Percentiles rank a stretch among this genome's conserved stretches.
These are phyloP conservation scores for Oryzias woworae DNA, from an alignment of 2,113 vertebrate species.

Conservation along the genomic window DNA sequence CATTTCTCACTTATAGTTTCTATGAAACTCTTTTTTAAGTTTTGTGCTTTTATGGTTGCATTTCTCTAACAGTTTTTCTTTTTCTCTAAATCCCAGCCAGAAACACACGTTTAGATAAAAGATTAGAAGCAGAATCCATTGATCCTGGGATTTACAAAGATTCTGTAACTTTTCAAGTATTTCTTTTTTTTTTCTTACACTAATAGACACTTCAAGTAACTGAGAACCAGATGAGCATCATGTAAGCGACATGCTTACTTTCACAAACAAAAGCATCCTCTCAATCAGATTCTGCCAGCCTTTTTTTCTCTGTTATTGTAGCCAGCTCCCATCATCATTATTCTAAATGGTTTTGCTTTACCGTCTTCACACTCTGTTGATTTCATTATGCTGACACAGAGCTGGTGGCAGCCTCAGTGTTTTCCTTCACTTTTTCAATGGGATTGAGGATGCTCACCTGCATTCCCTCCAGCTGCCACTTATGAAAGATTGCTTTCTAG, in stretches of 20 bases:
- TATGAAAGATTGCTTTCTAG: constrained; percentile 60
- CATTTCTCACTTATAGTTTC: too few relatives aligned
- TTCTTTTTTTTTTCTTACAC: constrained; percentile 19
- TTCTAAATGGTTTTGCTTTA: constrained; percentile 57
- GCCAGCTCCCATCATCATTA: constrained; percentile 51
- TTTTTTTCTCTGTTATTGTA: constrained; percentile 27
- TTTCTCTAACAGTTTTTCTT: too few relatives aligned
- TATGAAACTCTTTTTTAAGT: too few relatives aligned
- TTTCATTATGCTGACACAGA: constrained; percentile 65
- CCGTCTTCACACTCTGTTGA: constrained; percentile 48
- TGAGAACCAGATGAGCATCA: constrained; percentile 32
- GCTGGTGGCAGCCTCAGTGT: constrained; percentile 38
- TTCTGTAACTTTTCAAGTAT: constrained; percentile 1
- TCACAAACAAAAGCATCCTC: constrained; percentile 57
- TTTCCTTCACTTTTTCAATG: constrained; percentile 31
- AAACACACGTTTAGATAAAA: not conserved
- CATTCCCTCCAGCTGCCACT: constrained; percentile 27
- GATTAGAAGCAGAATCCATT: not conserved
- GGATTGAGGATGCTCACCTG: constrained; percentile 44
- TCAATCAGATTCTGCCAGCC: constrained; percentile 34
- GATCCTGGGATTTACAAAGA: not conserved
- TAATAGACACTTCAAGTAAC: constrained; percentile 33
- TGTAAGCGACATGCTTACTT: constrained; percentile 55
- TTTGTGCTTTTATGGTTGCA: too few relatives aligned
- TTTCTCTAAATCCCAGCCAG: too few relatives aligned